Conservation (phyloP, 2,113 vertebrate species). For the Chlorodrepanis virens region DNA sequence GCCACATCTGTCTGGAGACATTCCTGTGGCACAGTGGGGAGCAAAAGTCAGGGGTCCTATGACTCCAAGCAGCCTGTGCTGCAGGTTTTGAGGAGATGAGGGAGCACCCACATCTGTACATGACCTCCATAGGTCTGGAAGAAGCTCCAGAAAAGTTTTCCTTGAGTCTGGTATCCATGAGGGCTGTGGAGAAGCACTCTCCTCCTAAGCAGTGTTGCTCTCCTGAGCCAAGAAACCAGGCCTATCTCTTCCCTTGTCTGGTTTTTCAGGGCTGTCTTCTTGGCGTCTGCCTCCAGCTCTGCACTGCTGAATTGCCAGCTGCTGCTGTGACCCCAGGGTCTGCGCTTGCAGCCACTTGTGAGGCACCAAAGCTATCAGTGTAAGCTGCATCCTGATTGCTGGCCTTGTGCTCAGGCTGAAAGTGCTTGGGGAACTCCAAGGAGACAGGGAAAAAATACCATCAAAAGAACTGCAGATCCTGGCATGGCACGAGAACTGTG, state of each 20-base stretch:
- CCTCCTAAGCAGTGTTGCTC: not conserved
- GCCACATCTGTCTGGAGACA: not conserved
- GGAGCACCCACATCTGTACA: not conserved
- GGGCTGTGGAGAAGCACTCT: not conserved
- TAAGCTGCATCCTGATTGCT: not conserved
- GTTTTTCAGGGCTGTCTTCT: not conserved
- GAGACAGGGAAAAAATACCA: not conserved
- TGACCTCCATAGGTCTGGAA: not conserved
- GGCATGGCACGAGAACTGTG: not conserved
- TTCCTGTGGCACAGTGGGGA: not conserved
- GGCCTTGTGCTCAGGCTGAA: not conserved
- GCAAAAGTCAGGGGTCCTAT: not conserved
- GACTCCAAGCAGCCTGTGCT: not conserved
- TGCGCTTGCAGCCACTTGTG: not conserved
- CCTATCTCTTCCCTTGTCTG: not conserved
- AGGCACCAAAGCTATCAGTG: not conserved
- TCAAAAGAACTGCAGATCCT: not conserved
- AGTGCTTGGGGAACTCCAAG: not conserved
- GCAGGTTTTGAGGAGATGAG: not conserved
- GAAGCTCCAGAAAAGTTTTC: not conserved
- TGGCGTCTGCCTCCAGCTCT: not conserved
- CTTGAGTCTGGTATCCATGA: not conserved
- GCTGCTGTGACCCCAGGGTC: not conserved
- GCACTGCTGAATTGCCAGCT: not conserved
- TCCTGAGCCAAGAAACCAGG: not conserved